Evolutionary conservation across 2,113 vertebrate species (phyloP), one percentile per base, ranked within the genome.

Genomic region (Ptyas mucosa): DNA sequence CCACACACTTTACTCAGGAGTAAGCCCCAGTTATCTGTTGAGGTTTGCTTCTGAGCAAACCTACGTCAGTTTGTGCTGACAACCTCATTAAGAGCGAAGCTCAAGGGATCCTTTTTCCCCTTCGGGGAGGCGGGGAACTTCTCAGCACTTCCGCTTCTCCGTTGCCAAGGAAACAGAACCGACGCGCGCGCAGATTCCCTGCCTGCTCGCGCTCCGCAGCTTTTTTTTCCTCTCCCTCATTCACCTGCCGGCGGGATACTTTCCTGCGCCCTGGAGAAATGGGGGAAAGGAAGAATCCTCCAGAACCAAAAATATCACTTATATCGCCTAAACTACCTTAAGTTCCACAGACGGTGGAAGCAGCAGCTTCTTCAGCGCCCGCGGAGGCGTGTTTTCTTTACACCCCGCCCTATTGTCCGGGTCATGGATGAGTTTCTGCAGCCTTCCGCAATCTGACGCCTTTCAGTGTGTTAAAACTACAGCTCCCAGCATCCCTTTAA

Each of bases 161-260:
- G 95, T 96, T 93, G 88, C 94, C 94, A 95, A 21, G 93, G 93
- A 14, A 58, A 96, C 92, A n/a, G 49, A 95, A 81, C 81, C 2
- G 53, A 11, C 52, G 26, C 86, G 46, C 85, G 51, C 51, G 7
- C 86, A 51, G n/a, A 39, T 81, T 81, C 75, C 34, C 18, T 81
- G 34, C 34, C 18, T 21, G 15, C 18, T 43, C 15, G 26, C 51
- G 8, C 51, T 15, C 51, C 26, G 11, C 26, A 29, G 12, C 8
- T 43, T 29, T 26, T 26, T 6, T 51, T 51, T 29, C n/a, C n/a
- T 51, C 23, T 51, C 24, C 24, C 3, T 29, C 6, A 7, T 53
- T 26, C 29, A 3, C 29, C 51, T 51, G 6, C 26, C 26, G 1
- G 21, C 5, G 23, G 11, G 46, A 26, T 3, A 0, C 23, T 87